Evolutionary conservation across 1,140 invertebrate genomes (phyloP).

Genomic region (Rhagoletis pomonella): DNA sequence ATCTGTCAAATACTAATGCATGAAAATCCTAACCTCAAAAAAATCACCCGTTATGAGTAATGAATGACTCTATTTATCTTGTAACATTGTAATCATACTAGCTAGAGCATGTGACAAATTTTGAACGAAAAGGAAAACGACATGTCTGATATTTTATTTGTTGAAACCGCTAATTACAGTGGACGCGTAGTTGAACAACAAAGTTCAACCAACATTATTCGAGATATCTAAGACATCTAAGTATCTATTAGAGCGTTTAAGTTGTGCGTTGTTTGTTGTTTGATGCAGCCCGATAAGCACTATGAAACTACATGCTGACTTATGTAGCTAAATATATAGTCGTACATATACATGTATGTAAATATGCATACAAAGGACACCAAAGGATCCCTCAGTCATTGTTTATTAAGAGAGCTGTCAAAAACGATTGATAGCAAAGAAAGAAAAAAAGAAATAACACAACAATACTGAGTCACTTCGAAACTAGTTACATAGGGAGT

Average conservation of each 20-base stretch:
- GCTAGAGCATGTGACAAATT: neutral
- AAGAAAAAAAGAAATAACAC: too few relatives aligned
- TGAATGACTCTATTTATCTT: slow-evolving; percentile 11
- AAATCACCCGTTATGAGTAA: too few relatives aligned
- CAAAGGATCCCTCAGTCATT: slow-evolving; percentile 35
- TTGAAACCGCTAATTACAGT: slow-evolving; percentile 33
- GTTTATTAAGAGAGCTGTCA: slow-evolving; percentile 42
- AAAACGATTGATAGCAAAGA: slow-evolving; percentile 31
- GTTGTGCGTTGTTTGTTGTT: slow-evolving; percentile 18
- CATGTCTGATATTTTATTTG: slow-evolving; percentile 6
- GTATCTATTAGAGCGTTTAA: slow-evolving; percentile 13
- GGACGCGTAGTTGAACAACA: too few relatives aligned
- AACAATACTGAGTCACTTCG: neutral
- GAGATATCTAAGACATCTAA: neutral
- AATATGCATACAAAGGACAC: neutral
- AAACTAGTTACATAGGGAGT: neutral
- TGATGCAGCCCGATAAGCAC: slow-evolving; percentile 21
- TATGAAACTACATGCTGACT: too few relatives aligned
- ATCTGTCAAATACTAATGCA: too few relatives aligned
- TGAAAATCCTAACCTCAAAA: too few relatives aligned
- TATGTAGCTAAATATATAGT: too few relatives aligned
- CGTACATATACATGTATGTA: neutral
- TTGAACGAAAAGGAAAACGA: neutral
- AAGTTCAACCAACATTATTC: neutral
- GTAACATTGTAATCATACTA: neutral